These are phyloP conservation scores for Hydriomena furcata DNA, from an alignment of 2,888 invertebrate species.

Conservation along the genomic window DNA sequence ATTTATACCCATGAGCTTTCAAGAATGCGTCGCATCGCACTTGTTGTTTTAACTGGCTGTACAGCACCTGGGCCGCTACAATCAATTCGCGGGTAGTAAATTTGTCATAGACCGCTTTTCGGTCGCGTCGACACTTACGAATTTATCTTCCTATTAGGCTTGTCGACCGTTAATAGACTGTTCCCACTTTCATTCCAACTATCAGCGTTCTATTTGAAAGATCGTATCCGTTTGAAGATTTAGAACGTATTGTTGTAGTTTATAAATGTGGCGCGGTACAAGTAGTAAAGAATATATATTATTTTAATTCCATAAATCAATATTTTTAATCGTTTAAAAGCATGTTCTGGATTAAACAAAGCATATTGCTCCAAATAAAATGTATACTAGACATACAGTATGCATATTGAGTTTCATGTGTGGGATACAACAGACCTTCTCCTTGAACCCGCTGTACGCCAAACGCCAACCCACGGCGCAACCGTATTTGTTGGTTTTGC, in stretches of 20 bases:
- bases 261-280: too few species aligned
- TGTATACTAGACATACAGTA: too few species aligned
- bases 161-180: too few species aligned
- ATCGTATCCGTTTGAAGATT: too few species aligned
- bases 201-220: too few species aligned
- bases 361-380: too few species aligned
- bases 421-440: constrained; percentile 32
- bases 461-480: constrained; percentile 9
- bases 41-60: constrained; percentile 28
- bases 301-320: background rate
- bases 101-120: constrained; percentile 33
- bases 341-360: background rate
- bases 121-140: constrained; percentile 14
- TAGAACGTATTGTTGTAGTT: too few species aligned
- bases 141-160: constrained; percentile 20
- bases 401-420: constrained; percentile 18
- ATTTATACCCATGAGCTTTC: constrained; percentile 61
- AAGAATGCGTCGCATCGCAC: constrained; percentile 53
- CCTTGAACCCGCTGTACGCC: constrained; percentile 38
- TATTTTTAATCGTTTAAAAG: background rate
- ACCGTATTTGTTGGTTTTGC: constrained; percentile 42
- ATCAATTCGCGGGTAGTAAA: constrained; percentile 37
- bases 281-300: background rate
- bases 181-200: too few species aligned
- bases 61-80: constrained; percentile 33